Conservation (phyloP, 2,888 invertebrate genomes). For the Amblyjoppa fuscipennis region DNA sequence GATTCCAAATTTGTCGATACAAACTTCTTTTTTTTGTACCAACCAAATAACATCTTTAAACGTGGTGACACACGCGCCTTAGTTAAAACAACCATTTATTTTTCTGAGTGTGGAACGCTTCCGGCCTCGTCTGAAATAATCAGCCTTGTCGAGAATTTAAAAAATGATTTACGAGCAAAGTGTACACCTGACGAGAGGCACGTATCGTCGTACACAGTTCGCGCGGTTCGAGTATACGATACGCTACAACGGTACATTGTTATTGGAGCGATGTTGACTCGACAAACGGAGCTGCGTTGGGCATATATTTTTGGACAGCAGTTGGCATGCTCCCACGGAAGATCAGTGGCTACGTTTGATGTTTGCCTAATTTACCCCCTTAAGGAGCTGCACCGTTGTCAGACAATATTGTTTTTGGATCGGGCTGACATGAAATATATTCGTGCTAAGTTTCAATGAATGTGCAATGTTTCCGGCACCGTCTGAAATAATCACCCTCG, state of each 20-base stretch:
- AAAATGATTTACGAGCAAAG: background rate
- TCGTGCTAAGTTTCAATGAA: too few species aligned
- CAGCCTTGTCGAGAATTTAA: background rate
- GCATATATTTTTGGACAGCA: background rate
- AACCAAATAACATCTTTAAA: too few species aligned
- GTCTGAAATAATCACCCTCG: background rate
- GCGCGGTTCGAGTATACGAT: conserved; percentile 20
- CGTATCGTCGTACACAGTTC: background rate
- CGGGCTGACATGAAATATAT: too few species aligned
- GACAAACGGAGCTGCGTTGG: background rate
- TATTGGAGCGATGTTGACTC: conserved; percentile 4
- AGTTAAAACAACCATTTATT: too few species aligned
- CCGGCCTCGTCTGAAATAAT: background rate
- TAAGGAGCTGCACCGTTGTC: too few species aligned
- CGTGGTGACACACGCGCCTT: too few species aligned
- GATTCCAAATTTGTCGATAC: too few species aligned
- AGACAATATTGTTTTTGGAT: too few species aligned
- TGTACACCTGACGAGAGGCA: background rate
- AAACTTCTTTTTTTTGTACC: too few species aligned
- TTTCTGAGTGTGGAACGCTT: too few species aligned
- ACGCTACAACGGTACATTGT: conserved; percentile 34
- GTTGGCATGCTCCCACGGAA: too few species aligned
- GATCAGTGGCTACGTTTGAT: background rate
- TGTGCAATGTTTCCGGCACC: background rate
- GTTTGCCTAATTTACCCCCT: background rate